Evolutionary conservation across 2,888 invertebrate genomes (phyloP).

Genomic region (Hirtodrosophila cameraria): DNA sequence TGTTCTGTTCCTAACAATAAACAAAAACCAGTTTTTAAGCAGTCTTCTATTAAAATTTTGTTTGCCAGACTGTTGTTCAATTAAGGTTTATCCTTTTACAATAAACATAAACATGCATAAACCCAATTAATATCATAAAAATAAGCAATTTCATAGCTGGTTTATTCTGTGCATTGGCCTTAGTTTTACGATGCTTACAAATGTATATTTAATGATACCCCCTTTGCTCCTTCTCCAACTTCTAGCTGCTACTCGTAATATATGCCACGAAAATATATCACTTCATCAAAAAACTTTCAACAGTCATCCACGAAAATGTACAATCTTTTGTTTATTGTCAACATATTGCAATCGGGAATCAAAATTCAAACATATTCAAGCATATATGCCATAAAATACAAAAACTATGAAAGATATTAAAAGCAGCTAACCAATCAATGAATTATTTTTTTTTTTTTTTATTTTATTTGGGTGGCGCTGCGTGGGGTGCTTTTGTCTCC

Average conservation of each 20-base stretch:
- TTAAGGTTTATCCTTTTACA: conserved; percentile 12
- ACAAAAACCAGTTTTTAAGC: too few species aligned
- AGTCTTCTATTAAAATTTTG: too few species aligned
- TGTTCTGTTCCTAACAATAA: too few species aligned
- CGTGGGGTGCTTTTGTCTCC: conserved; percentile 54
- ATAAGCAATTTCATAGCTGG: conserved; percentile 32
- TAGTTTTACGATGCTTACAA: conserved; percentile 58
- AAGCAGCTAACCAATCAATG: conserved; percentile 63
- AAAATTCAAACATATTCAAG: conserved; percentile 33
- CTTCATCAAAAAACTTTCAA: conserved; percentile 75
- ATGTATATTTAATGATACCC: conserved; percentile 63
- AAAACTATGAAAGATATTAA: conserved; percentile 71
- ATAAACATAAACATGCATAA: conserved; percentile 43
- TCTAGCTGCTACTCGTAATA: conserved; percentile 30
- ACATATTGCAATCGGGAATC: conserved; percentile 44
- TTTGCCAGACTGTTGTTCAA: too few species aligned
- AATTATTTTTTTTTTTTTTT: conserved; percentile 36
- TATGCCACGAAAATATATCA: conserved; percentile 58
- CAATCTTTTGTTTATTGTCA: conserved; percentile 69
- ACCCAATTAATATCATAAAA: conserved; percentile 47
- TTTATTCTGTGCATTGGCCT: not conserved
- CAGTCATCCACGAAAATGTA: conserved; percentile 43
- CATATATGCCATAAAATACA: conserved; percentile 62
- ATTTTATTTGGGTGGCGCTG: conserved; percentile 65
- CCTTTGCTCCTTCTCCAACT: conserved; percentile 11